Evolutionary conservation across 2,888 invertebrate genomes (phyloP).

Genomic region (Lydus trimaculatus): DNA sequence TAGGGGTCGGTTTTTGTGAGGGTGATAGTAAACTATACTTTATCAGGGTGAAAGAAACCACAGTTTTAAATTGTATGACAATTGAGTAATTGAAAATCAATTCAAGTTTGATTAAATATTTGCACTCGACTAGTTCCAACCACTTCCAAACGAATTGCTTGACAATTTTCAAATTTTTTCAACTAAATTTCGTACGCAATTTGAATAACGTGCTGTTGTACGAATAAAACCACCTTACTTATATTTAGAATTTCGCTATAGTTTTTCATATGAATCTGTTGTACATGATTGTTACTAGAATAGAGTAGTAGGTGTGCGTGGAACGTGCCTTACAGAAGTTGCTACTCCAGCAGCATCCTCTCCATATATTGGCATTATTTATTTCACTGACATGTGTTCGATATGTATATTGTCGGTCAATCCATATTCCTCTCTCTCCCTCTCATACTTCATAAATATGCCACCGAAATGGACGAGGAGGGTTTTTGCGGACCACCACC

Average conservation of each 20-base stretch:
- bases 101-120: slow-evolving; percentile 12
- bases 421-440: slow-evolving; percentile 53
- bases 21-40: neutral
- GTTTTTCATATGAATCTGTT: neutral
- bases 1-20: slow-evolving; percentile 11
- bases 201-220: neutral
- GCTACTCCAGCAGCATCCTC: slow-evolving; percentile 36
- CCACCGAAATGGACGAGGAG: slow-evolving; percentile 48
- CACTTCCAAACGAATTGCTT: neutral
- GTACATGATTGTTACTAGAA: neutral
- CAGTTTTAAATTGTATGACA: slow-evolving; percentile 22
- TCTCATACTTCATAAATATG: slow-evolving; percentile 56
- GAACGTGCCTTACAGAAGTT: slow-evolving; percentile 36
- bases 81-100: slow-evolving; percentile 31
- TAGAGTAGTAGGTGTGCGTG: slow-evolving; percentile 25
- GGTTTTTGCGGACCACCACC: slow-evolving; percentile 45
- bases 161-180: slow-evolving; percentile 1
- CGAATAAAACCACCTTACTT: neutral
- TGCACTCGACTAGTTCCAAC: neutral
- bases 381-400: slow-evolving; percentile 60
- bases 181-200: neutral
- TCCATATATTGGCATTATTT: slow-evolving; percentile 57
- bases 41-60: slow-evolving; percentile 17
- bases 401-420: slow-evolving; percentile 61
- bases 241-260: neutral